These are phyloP conservation scores for Aphodius granarius DNA, from an alignment of 2,888 invertebrate species.

Conservation along the genomic window DNA sequence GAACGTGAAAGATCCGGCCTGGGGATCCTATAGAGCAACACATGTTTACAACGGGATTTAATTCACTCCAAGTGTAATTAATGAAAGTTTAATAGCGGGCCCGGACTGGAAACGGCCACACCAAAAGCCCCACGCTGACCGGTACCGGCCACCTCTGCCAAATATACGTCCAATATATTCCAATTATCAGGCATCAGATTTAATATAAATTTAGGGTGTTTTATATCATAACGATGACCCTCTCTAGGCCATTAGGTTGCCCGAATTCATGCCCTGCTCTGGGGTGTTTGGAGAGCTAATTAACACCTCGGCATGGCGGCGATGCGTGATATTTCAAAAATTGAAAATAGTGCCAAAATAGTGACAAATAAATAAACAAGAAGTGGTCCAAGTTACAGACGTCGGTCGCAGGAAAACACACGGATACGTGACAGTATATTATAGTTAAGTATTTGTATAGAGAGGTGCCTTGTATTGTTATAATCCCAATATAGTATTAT, in stretches of 20 bases:
- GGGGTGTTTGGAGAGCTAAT: background rate
- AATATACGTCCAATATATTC: background rate
- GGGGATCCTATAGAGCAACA: constrained; percentile 1
- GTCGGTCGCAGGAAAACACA: too few relatives aligned
- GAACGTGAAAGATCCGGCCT: constrained; percentile 13
- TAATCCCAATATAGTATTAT: too few relatives aligned
- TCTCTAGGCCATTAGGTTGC: background rate
- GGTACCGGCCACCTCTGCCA: background rate
- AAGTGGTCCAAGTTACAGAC: too few relatives aligned
- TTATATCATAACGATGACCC: background rate
- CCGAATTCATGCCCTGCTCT: background rate
- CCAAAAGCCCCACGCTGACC: constrained; percentile 1
- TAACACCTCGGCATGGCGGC: background rate
- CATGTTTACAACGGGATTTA: constrained; percentile 20
- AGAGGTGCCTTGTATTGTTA: too few relatives aligned
- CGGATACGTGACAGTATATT: too few relatives aligned
- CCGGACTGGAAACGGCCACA: background rate
- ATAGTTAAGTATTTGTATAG: too few relatives aligned
- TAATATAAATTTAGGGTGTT: constrained; percentile 9
- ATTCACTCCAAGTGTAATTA: constrained; percentile 22
- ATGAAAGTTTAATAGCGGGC: constrained; percentile 21
- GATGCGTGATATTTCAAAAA: too few relatives aligned
- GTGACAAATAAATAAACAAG: too few relatives aligned
- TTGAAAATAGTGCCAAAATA: too few relatives aligned
- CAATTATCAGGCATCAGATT: constrained; percentile 6